Evolutionary conservation across 53 echinoderm and acorn worm genomes (phyloP).

Genomic region (Echinometra lucunter): DNA sequence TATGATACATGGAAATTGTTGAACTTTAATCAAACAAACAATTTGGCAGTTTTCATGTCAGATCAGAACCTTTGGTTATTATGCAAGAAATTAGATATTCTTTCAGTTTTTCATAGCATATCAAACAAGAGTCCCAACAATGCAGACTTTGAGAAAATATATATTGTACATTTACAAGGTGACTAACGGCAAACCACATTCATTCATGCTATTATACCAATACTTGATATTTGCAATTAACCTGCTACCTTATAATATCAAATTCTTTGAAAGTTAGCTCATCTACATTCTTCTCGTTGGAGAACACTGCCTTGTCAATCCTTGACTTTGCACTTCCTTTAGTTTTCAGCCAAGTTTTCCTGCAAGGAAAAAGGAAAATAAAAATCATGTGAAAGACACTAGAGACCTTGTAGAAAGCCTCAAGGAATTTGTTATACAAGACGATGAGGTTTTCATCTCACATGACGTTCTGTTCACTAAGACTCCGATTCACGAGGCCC

Average conservation of each 20-base stretch:
- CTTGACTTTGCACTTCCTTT: slow-evolving; percentile 82
- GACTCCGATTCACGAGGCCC: too few species aligned
- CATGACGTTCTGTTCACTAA: too few species aligned
- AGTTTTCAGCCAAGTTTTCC: slow-evolving; percentile 70
- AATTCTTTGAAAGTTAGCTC: slow-evolving; percentile 75
- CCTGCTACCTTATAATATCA: slow-evolving; percentile 73
- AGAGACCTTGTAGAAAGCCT: too few species aligned
- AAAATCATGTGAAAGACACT: not conserved
- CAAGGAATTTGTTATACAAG: too few species aligned
- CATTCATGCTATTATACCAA: not conserved
- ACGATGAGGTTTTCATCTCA: too few species aligned
- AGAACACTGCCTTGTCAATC: slow-evolving; percentile 84
- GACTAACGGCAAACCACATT: not conserved
- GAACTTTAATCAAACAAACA: not conserved
- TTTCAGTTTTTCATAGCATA: not conserved
- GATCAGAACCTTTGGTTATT: not conserved
- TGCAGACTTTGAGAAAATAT: not conserved
- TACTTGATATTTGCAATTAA: not conserved
- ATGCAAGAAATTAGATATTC: not conserved
- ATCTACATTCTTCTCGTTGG: slow-evolving; percentile 84
- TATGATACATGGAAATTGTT: not conserved
- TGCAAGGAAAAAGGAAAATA: not conserved
- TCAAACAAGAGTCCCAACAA: not conserved
- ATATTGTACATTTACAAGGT: not conserved
- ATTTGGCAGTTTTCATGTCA: not conserved